Conservation (phyloP, 2,888 invertebrate species). For the Yponomeuta plumbellus region DNA sequence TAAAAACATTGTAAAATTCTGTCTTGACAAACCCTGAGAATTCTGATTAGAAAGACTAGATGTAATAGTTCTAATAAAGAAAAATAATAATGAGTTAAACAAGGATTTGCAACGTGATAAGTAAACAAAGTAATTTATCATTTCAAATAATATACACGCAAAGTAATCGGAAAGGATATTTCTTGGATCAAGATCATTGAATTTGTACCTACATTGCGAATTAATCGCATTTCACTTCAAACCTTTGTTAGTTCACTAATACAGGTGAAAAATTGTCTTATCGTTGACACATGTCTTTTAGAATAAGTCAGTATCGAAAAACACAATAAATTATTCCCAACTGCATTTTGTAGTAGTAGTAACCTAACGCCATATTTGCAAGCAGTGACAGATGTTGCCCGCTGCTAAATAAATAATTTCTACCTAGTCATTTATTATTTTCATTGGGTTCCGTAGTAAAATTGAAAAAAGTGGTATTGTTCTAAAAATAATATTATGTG, state of each 20-base stretch:
- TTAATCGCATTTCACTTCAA: conserved; percentile 65
- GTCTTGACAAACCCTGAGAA: not conserved
- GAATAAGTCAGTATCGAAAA: conserved; percentile 57
- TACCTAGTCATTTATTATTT: too few relatives aligned
- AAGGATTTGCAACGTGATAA: not conserved
- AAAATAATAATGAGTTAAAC: too few relatives aligned
- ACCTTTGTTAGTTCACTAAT: conserved; percentile 41
- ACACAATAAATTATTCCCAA: conserved; percentile 54
- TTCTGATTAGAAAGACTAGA: too few relatives aligned
- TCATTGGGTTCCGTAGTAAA: too few relatives aligned
- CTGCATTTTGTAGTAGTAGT: conserved; percentile 54
- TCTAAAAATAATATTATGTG: too few relatives aligned
- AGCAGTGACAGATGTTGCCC: conserved; percentile 18
- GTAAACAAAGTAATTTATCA: not conserved
- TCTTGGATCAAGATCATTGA: not conserved
- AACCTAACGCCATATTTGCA: conserved; percentile 69
- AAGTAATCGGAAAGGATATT: not conserved
- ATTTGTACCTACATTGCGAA: conserved; percentile 60
- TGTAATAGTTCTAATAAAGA: too few relatives aligned
- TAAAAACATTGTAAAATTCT: not conserved
- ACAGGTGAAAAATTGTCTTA: conserved; percentile 40
- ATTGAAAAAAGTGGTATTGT: too few relatives aligned
- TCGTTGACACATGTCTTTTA: conserved; percentile 54
- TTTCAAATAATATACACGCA: too few relatives aligned
- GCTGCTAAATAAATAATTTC: too few relatives aligned